Evolutionary conservation across 2,888 invertebrate species (phyloP), one percentile per base, ranked within the genome.

Genomic region (Lingula anatina): DNA sequence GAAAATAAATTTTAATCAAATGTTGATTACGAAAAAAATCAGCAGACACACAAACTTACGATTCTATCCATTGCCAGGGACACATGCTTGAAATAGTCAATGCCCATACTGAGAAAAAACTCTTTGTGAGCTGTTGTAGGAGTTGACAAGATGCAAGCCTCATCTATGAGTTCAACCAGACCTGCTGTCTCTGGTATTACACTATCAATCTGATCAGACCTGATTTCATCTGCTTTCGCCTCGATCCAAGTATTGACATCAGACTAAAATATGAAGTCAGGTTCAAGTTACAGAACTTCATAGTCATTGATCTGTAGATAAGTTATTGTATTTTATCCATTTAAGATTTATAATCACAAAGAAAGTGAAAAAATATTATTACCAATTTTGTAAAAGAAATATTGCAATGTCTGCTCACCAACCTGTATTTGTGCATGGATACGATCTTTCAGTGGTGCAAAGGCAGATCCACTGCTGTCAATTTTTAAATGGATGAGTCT

Each of bases 71-170:
- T 50, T 27, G 60, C 57, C 27, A 70, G 54, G 20, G 68, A 61
- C 18, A 65, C 62, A 1, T 60, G 45, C 24, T 64, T 60, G 61
- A 66, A 71, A 55, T 68, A 73, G 49, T 67, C 61, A 38, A 73
- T 60, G 21, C 61, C 62, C 9, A 73, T 53, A 5, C 55, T 46
- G n/a, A 46, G 50, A 54, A 62, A 71, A 56, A 67, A 65, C 39
- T 64, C 58, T 7, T 54, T 50, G 21, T 68, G 55, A 12, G 61
- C 61, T 5, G 60, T 61, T 5, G 66, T 55, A 4, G 65, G 62
- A 3, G 59, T 65, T 45, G 62, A 59, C 49, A 62, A 57, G 5
- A 60, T 61, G 3, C 55, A 54, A 7, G 61, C 52, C 5, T 53
- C 36, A 5, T 61, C 55, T 5, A 68, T 55, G 12, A 70, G 49